Base-by-base conservation (phyloP, 2,113 vertebrate genomes). In the Anthoscopus minutus region DNA sequence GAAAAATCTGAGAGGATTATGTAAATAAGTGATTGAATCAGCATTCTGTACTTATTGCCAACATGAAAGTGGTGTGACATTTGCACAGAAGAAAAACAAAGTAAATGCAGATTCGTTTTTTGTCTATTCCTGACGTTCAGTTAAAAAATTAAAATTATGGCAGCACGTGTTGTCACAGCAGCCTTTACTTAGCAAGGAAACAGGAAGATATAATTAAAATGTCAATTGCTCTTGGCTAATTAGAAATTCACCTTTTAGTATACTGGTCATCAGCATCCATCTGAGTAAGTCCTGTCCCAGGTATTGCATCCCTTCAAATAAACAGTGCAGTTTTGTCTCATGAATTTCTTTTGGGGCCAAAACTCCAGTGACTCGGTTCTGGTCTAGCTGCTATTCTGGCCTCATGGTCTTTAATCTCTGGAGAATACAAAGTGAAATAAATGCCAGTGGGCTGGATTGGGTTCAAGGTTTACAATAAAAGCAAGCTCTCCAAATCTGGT, bases 1-100 rank as follows among this genome's bases (percentile, higher is more conserved):
- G 57, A 91, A 88, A 93, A 91, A 85, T 93, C 66, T 85, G 67
- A 83, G 71, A 60, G 88, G 71, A 89, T 95, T 90, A 86, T 96
- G 92, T 70, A 93, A 94, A 89, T 81, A 88, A 96, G 71, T 61
- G 64, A 81, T 85, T 54, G 81, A 89, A 88, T 95, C 71, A 70
- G 81, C 74, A 89, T 91, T 95, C 83, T 91, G 54, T 69, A 86
- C 31, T 88, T 80, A 61, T 40, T 94, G 53, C 76, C 79, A 76
- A 20, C 60, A 60, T 47, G 65, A 93, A 71, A 95, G 80, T 35
- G 48, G 30, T 44, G 24, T 86, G 84, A 87, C 86, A 91, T 89
- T 93, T 92, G 67, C 71, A 56, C 47, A 92, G 80, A 85, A 94
- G 62, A 47, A 91, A 93, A 93, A 88, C n/a, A 89, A 91, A 76